Percentiles rank a stretch among this genome's conserved stretches.
phyloP scores from a whole-genome alignment of 2,888 invertebrate species.

The Eupithecia vulgata region DNA sequence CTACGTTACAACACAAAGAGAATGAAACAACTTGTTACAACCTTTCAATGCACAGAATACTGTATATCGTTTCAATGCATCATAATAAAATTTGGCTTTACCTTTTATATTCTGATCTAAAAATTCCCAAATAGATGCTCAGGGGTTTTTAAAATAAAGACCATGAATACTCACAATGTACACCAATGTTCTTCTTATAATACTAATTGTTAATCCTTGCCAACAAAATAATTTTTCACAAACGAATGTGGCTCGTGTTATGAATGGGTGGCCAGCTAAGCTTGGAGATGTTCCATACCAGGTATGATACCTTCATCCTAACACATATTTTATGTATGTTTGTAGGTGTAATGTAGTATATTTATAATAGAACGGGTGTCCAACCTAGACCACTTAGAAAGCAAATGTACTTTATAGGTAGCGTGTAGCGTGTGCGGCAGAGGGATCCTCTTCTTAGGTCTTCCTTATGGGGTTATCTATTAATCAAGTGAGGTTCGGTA shows the following conservation, averaged over 20 bases:
- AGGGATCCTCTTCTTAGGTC: no score
- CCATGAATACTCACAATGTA: neutral
- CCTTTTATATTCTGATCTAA: neutral
- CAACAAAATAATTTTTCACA: slow-evolving; percentile 10
- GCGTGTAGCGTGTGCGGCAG: no score
- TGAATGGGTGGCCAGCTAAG: slow-evolving; percentile 55
- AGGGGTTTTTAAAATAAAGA: neutral
- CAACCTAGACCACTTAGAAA: no score
- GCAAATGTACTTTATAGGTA: no score
- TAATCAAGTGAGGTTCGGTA: no score
- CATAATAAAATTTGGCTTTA: neutral
- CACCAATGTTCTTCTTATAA: neutral
- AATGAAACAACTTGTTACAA: no score
- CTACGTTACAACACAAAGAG: no score
- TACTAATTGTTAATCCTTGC: slow-evolving; percentile 13
- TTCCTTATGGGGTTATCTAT: no score
- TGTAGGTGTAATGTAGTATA: no score
- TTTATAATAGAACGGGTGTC: no score
- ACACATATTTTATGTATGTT: neutral
- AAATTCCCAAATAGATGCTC: neutral
- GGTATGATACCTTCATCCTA: slow-evolving; percentile 45
- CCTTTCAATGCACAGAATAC: no score
- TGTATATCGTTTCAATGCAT: no score
- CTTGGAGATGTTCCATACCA: slow-evolving; percentile 68
- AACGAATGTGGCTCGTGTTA: slow-evolving; percentile 50